Conservation (phyloP, 2,113 vertebrate genomes). For the Leptocoma aspasia region DNA sequence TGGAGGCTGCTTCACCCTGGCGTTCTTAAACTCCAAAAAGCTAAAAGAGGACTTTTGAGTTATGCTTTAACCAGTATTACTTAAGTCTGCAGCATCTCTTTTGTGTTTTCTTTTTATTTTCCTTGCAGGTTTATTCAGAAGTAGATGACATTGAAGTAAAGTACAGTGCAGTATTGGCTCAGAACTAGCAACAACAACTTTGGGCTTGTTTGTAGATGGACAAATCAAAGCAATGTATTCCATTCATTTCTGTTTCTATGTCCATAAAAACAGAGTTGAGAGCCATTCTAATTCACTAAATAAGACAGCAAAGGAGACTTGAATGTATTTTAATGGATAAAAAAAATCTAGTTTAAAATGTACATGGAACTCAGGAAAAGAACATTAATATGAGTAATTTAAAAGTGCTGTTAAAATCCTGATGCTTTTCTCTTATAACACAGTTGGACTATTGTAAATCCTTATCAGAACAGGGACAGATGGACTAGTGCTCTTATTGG, state of each 20-base stretch:
- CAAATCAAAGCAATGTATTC: not conserved
- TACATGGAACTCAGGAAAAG: not conserved
- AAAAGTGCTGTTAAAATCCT: not conserved
- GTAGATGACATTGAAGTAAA: not conserved
- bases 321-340: not conserved
- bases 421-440: not conserved
- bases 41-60: not conserved
- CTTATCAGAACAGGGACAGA: not conserved
- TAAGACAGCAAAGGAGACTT: not conserved
- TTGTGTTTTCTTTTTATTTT: not conserved
- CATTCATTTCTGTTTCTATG: not conserved
- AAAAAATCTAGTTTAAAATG: not conserved
- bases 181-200: not conserved
- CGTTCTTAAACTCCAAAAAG: not conserved
- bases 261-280: not conserved
- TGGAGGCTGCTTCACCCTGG: not conserved
- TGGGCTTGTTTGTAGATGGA: not conserved
- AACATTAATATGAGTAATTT: not conserved
- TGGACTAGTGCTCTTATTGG: not conserved
- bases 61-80: not conserved
- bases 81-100: not conserved
- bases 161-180: not conserved
- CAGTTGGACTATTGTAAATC: not conserved
- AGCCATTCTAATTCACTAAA: not conserved
- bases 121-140: not conserved